These are phyloP conservation scores for Mycteria americana DNA, from an alignment of 2,797 vertebrate genomes.

Conservation along the genomic window DNA sequence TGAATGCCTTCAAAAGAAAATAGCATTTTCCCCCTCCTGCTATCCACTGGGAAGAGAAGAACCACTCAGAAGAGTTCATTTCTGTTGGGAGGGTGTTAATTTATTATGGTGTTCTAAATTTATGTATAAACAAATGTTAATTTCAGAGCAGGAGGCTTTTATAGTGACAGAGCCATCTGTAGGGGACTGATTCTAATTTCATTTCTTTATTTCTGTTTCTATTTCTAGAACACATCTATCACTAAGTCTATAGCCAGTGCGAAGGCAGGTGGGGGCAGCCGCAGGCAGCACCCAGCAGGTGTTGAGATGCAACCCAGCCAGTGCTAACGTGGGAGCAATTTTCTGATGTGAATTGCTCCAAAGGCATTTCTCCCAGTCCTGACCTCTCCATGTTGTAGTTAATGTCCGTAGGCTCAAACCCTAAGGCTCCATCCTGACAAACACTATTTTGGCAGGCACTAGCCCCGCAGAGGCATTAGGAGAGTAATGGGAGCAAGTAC, in stretches of 20 bases:
- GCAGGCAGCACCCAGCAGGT: neutral
- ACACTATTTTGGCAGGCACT: neutral
- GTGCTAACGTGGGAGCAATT: neutral
- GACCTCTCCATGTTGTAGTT: neutral
- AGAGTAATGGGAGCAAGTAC: neutral
- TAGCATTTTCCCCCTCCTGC: neutral
- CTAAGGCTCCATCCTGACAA: neutral
- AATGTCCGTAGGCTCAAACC: neutral
- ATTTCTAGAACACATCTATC: neutral
- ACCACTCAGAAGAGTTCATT: neutral
- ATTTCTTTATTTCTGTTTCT: conserved; percentile 17
- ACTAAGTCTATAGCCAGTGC: neutral
- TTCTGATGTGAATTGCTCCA: neutral
- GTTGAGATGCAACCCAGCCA: neutral
- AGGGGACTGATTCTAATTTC: neutral
- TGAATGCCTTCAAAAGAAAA: neutral
- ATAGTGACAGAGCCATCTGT: conserved; percentile 21
- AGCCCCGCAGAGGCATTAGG: neutral
- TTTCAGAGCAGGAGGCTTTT: conserved; percentile 29
- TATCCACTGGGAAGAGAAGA: neutral
- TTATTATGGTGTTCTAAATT: conserved; percentile 36
- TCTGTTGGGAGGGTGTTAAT: neutral
- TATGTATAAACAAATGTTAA: conserved; percentile 15
- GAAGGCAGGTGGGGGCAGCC: neutral
- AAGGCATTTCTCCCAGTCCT: neutral